Conservation (phyloP, 2,113 vertebrate genomes). For the Pomatostomus ruficeps region DNA sequence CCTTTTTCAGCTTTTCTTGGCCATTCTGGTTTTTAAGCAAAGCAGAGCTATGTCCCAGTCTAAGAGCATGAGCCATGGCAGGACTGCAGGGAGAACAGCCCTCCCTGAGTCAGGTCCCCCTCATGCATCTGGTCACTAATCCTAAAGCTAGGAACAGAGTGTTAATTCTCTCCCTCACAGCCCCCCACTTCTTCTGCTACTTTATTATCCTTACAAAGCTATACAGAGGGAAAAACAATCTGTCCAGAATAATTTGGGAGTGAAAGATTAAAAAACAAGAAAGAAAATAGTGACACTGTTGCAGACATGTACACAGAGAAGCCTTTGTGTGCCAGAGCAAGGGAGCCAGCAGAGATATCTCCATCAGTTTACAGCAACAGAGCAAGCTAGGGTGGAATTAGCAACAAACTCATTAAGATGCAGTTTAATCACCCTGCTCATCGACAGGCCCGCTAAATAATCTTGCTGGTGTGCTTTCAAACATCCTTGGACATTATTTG, state of each 20-base stretch:
- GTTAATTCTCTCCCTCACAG: background rate
- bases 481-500: background rate
- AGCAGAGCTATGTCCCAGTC: background rate
- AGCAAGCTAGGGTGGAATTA: background rate
- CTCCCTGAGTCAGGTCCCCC: accelerated
- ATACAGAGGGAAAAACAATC: background rate
- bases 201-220: background rate
- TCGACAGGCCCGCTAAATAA: background rate
- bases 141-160: background rate
- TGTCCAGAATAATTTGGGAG: background rate
- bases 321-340: slow-evolving; percentile 17
- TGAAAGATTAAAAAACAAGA: background rate
- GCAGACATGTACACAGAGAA: background rate
- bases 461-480: background rate
- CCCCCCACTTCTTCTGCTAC: background rate
- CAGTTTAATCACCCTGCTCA: background rate
- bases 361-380: background rate
- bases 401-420: background rate
- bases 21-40: background rate
- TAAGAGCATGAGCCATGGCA: background rate
- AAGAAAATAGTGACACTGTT: slow-evolving; percentile 3
- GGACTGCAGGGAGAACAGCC: too few species aligned
- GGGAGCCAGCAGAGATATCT: slow-evolving; percentile 50
- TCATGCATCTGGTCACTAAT: background rate
- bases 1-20: background rate